Evolutionary conservation across 2,797 vertebrate genomes (phyloP).

Genomic region (Sciaenops ocellatus): DNA sequence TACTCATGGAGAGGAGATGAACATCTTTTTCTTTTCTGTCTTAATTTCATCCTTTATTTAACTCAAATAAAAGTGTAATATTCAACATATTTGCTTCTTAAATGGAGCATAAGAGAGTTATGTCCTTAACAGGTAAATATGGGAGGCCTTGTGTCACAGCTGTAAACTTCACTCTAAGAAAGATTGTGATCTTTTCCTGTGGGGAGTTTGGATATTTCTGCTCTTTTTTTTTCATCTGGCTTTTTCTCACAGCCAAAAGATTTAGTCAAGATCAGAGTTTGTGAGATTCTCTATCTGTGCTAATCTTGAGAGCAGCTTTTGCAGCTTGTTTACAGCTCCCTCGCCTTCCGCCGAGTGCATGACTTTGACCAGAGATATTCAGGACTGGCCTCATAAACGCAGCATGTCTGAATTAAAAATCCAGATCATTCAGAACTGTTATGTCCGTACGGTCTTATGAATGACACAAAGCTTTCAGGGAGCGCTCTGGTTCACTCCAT

Average conservation of each 20-base stretch:
- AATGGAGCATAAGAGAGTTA: not conserved
- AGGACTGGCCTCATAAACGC: conserved; percentile 5
- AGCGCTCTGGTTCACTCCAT: conserved; percentile 14
- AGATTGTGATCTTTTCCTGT: conserved; percentile 3
- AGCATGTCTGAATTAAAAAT: conserved; percentile 21
- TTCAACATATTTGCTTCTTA: not conserved
- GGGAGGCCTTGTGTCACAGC: not conserved
- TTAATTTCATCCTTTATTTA: not conserved
- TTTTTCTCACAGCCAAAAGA: conserved; percentile 11
- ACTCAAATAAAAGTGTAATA: not conserved
- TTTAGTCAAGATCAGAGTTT: conserved; percentile 3
- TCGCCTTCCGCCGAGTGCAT: not conserved
- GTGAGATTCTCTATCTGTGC: not conserved
- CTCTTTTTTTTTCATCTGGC: not conserved
- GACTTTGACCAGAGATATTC: conserved; percentile 5
- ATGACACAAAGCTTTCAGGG: conserved; percentile 49
- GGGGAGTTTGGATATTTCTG: not conserved
- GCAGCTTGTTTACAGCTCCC: not conserved
- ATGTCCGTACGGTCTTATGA: conserved; percentile 24
- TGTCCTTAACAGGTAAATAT: not conserved
- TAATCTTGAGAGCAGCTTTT: not conserved
- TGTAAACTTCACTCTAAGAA: not conserved
- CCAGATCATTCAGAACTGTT: conserved; percentile 22
- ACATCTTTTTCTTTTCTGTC: conserved; percentile 18
- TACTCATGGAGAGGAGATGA: not conserved